phyloP scores from a whole-genome alignment of 2,888 invertebrate species.

The Aethes cnicana region DNA sequence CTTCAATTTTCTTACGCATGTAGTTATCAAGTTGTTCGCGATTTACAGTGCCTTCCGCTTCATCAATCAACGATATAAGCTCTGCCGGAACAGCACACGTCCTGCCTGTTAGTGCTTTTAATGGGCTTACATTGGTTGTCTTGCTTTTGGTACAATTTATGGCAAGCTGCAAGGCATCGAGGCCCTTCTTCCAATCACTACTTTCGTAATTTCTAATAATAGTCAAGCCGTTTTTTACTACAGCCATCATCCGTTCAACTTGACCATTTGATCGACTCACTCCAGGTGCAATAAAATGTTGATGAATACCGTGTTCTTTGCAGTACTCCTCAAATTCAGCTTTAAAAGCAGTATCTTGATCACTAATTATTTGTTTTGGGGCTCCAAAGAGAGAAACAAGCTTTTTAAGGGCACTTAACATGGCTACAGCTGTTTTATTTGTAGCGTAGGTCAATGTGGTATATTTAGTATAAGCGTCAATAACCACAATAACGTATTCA shows the following conservation, averaged over 20 bases:
- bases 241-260: too few species aligned
- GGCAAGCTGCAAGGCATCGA: too few species aligned
- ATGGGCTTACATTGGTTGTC: conserved; percentile 31
- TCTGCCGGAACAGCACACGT: too few species aligned
- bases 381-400: conserved; percentile 3
- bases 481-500: background rate
- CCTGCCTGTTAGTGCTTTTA: conserved; percentile 30
- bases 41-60: too few species aligned
- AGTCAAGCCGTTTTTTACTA: too few species aligned
- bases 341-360: conserved; percentile 19
- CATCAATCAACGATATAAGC: too few species aligned
- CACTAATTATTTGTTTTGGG: conserved; percentile 8
- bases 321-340: conserved; percentile 13
- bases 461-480: conserved; percentile 2
- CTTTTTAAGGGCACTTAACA: background rate
- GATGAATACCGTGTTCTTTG: too few species aligned
- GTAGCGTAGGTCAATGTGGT: background rate
- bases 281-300: too few species aligned
- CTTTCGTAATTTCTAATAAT: too few species aligned
- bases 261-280: too few species aligned
- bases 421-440: background rate
- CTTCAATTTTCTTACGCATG: conserved; percentile 12
- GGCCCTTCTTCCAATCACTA: conserved; percentile 30
- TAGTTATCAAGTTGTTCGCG: conserved; percentile 14
- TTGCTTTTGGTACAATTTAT: conserved; percentile 34